Evolutionary conservation across 2,797 vertebrate genomes (phyloP).

Genomic region (Scleropages formosus): DNA sequence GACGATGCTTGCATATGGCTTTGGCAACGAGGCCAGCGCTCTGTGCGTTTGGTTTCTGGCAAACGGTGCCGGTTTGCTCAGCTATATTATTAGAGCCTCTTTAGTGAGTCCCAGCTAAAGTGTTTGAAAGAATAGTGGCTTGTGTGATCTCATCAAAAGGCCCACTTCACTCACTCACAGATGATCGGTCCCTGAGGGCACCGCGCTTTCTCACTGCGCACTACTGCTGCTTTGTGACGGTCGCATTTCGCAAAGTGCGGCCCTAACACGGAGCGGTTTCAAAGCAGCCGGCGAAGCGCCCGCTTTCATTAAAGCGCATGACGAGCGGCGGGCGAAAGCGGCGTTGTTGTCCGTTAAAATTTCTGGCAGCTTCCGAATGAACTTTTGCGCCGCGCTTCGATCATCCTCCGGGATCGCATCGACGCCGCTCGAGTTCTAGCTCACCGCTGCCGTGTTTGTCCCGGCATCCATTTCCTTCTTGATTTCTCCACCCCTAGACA

Average conservation of each 20-base stretch:
- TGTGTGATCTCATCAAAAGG: neutral
- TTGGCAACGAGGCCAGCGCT: neutral
- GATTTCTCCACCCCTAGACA: neutral
- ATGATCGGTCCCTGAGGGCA: neutral
- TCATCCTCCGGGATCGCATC: too few relatives aligned
- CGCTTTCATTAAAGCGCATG: neutral
- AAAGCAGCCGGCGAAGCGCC: too few relatives aligned
- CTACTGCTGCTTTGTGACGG: neutral
- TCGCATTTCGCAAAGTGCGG: neutral
- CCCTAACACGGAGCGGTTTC: neutral
- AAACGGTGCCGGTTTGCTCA: neutral
- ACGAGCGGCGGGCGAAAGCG: neutral
- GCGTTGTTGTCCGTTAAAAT: neutral
- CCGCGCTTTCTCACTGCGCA: neutral
- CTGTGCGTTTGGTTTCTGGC: neutral
- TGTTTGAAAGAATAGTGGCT: neutral
- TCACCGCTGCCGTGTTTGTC: too few relatives aligned
- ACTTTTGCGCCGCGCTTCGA: too few relatives aligned
- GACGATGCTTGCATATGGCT: neutral
- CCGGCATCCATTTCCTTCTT: neutral
- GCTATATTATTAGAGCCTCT: neutral
- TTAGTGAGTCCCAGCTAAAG: neutral
- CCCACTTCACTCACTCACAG: neutral
- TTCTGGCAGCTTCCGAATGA: neutral
- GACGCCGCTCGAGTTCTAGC: too few relatives aligned